Base-by-base conservation (phyloP, 2,888 invertebrate genomes). In the Torymus auratus region DNA sequence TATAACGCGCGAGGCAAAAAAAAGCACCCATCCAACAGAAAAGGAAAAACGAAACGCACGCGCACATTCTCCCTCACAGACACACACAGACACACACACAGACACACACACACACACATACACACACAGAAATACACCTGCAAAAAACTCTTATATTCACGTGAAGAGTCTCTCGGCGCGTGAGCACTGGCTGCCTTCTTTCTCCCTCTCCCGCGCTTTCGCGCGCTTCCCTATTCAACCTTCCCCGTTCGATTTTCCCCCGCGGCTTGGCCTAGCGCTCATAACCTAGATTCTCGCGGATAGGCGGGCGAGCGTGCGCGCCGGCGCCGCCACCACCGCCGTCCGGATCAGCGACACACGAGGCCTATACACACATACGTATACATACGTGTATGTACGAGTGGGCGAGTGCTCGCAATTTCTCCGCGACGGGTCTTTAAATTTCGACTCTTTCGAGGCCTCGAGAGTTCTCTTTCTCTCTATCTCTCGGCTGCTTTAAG, bases 171-270 rank as follows among this genome's bases (percentile, higher is more conserved):
- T 23, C 55, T 62, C 55, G n/a, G 13, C 50, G 23, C 23, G 28
- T 28, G 28, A 28, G 28, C 28, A 5, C 52, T 17, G 23, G 4
- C 23, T 58, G 28, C n/a, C 12, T 23, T 28, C 41, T 56, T 60
- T n/a, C 53, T 76, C 62, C 14, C 69, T 62, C 15, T 13, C 53
- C 62, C 64, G 15, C 50, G 15, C 69, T 69, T 69, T 72, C 75
- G 28, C 70, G 55, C 71, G 69, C 68, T 68, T 75, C 73, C 76
- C 84, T 82, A 83, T 82, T 80, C 85, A 86, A 85, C 84, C 85
- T 87, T 86, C 84, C 74, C 78, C 69, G 85, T 88, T 88, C 88
- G 87, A 88, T 89, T 88, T 88, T 88, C 86, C 86, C 87, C 85
- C 85, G 87, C 86, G 87, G 85, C 88, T 85, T 88, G 87, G 85